Evolutionary conservation across 1,140 invertebrate species (phyloP).

Genomic region (Globodera rostochiensis): DNA sequence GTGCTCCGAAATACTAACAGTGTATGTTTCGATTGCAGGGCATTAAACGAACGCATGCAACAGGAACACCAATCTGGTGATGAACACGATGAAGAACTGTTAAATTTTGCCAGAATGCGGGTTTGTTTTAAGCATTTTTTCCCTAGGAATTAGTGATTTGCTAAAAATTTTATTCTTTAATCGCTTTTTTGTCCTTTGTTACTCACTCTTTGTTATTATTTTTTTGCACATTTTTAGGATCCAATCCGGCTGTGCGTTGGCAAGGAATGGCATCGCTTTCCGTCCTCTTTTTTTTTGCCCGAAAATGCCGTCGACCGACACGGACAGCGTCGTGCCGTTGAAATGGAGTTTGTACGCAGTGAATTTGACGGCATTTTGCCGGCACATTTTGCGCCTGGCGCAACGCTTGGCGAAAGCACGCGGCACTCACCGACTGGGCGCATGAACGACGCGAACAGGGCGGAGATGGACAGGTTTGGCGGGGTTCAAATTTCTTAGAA

Average conservation of each 20-base stretch:
- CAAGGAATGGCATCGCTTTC: conserved; percentile 97
- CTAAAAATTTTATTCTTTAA: no score
- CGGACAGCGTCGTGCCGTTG: conserved; percentile 30
- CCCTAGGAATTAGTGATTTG: not conserved
- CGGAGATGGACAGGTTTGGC: conserved; percentile 80
- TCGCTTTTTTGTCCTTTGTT: not conserved
- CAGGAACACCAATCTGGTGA: conserved; percentile 33
- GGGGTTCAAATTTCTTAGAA: conserved; percentile 27
- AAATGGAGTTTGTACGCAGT: conserved; percentile 82
- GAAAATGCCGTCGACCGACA: conserved; percentile 54
- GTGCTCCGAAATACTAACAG: no score
- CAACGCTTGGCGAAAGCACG: conserved; percentile 72
- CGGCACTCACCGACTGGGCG: conserved; percentile 76
- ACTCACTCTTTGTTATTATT: not conserved
- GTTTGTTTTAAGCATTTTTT: conserved; percentile 23
- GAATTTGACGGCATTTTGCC: conserved; percentile 92
- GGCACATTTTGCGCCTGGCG: conserved; percentile 70
- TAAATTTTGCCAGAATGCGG: conserved; percentile 43
- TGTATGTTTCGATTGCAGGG: conserved; percentile 53
- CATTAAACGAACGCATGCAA: conserved; percentile 72
- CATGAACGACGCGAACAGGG: conserved; percentile 91
- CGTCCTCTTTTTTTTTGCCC: conserved; percentile 92
- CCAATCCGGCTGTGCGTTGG: conserved; percentile 86
- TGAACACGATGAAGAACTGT: no score
- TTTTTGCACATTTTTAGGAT: conserved; percentile 62